Evolutionary conservation across 2,797 vertebrate species (phyloP).

Genomic region (Artibeus lituratus): DNA sequence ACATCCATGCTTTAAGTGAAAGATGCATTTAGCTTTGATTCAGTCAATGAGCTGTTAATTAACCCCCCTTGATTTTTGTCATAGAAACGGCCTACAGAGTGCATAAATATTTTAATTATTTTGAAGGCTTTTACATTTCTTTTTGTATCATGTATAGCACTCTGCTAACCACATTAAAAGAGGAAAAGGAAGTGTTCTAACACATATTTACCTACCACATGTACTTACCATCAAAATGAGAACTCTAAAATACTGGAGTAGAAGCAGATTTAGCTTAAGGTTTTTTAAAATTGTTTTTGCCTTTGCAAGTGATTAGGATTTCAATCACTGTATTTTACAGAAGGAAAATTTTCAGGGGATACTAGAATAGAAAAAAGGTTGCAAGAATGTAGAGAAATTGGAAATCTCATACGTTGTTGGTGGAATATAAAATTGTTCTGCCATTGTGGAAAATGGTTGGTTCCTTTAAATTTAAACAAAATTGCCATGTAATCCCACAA

Average conservation of each 20-base stretch:
- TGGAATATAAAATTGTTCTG: background rate
- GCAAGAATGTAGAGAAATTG: background rate
- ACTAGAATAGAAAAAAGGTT: background rate
- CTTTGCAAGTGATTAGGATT: background rate
- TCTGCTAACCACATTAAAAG: background rate
- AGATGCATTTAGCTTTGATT: conserved; percentile 22
- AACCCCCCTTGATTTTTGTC: conserved; percentile 34
- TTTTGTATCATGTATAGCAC: background rate
- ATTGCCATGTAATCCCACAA: background rate
- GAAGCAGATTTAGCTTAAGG: background rate
- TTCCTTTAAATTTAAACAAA: background rate
- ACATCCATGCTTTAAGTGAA: background rate
- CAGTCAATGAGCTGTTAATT: conserved; percentile 30
- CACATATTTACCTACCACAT: background rate
- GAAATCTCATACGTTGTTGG: background rate
- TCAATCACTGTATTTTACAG: background rate
- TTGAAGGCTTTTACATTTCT: background rate
- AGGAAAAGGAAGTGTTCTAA: background rate
- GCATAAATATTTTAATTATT: background rate
- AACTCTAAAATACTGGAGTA: background rate
- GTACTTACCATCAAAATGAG: background rate
- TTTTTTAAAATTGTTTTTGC: background rate
- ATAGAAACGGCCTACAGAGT: background rate
- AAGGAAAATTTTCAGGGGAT: background rate
- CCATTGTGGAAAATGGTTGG: background rate